These are phyloP conservation scores for Mastomys coucha DNA, from an alignment of 2,113 vertebrate species.

Conservation along the genomic window DNA sequence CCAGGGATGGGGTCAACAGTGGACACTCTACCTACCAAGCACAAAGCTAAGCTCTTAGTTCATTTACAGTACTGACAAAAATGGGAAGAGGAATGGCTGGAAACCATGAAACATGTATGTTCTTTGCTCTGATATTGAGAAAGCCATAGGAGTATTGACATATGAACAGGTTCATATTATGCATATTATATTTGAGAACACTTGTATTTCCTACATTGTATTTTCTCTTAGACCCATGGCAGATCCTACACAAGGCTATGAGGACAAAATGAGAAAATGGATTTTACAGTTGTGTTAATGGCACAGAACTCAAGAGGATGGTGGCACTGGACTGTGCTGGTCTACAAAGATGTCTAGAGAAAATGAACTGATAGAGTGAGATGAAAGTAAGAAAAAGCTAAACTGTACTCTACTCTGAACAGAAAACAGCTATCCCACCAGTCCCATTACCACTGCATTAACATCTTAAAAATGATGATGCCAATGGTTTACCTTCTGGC, in stretches of 20 bases:
- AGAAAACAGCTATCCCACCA: neutral
- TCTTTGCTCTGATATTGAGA: neutral
- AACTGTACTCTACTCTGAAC: neutral
- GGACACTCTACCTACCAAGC: neutral
- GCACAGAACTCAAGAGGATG: neutral
- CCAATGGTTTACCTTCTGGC: neutral
- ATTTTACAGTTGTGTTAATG: neutral
- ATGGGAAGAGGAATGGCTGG: neutral
- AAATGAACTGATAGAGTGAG: neutral
- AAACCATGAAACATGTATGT: neutral
- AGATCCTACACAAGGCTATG: neutral
- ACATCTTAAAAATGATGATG: neutral
- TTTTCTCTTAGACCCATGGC: neutral
- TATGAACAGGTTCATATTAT: neutral
- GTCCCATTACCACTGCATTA: neutral
- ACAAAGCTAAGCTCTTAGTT: neutral
- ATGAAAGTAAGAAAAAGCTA: neutral
- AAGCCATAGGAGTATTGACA: neutral
- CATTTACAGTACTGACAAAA: neutral
- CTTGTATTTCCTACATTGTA: neutral
- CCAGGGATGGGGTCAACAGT: neutral
- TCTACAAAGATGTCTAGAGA: neutral
- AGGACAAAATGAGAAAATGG: neutral
- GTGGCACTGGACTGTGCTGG: neutral
- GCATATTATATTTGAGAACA: neutral